Percentiles rank a stretch among this genome's conserved stretches.
phyloP scores from a whole-genome alignment of 2,888 invertebrate genomes.

The Mythimna loreyi region DNA sequence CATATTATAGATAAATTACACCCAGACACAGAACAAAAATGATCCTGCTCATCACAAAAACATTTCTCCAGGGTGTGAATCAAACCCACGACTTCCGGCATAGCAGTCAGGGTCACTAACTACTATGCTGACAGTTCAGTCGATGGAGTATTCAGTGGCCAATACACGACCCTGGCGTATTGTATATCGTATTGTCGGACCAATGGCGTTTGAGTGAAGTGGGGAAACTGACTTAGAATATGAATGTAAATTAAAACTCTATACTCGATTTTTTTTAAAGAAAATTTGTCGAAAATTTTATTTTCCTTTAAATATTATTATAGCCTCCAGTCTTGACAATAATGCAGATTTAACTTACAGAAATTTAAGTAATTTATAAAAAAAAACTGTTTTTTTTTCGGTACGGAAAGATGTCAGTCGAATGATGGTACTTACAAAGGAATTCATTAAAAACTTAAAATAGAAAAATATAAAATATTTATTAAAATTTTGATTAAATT shows the following conservation, averaged over 20 bases:
- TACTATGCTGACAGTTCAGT: too few species aligned
- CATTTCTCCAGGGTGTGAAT: too few species aligned
- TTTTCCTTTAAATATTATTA: neutral
- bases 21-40: too few species aligned
- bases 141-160: too few species aligned
- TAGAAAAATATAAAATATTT: slow-evolving; percentile 40
- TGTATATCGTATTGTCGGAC: too few species aligned
- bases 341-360: neutral
- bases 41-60: too few species aligned
- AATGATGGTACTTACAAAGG: neutral
- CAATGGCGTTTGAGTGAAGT: neutral
- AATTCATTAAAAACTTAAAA: slow-evolving; percentile 19
- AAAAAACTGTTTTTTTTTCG: neutral
- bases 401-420: neutral
- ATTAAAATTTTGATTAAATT: slow-evolving; percentile 53
- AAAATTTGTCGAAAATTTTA: neutral
- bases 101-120: too few species aligned
- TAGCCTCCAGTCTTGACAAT: slow-evolving; percentile 21
- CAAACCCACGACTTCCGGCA: too few species aligned
- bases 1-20: too few species aligned
- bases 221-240: neutral
- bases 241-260: neutral
- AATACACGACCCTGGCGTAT: too few species aligned
- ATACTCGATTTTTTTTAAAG: neutral
- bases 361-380: neutral